Evolutionary conservation across 2,797 vertebrate species (phyloP).

Genomic region (Enteromius argenteus): DNA sequence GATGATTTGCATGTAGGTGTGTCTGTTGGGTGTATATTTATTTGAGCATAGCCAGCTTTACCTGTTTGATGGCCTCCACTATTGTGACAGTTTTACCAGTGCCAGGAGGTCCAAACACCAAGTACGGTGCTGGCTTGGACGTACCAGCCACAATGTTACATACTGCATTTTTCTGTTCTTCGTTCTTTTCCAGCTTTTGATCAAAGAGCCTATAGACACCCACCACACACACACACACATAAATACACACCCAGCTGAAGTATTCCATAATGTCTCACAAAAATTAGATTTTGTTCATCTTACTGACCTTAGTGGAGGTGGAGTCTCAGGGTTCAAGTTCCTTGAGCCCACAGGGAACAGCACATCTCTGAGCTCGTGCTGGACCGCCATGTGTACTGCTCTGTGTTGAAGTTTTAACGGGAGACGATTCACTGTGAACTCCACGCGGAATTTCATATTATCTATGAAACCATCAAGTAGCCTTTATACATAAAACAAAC

Average conservation of each 20-base stretch:
- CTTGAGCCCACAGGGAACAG: slow-evolving; percentile 81
- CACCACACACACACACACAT: neutral
- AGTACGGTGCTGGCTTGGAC: slow-evolving; percentile 90
- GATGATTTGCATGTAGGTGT: neutral
- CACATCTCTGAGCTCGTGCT: slow-evolving; percentile 66
- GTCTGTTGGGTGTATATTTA: neutral
- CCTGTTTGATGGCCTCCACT: slow-evolving; percentile 96
- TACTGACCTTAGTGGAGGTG: slow-evolving; percentile 67
- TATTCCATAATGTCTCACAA: neutral
- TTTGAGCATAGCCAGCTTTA: slow-evolving; percentile 51
- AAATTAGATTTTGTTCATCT: neutral
- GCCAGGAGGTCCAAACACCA: slow-evolving; percentile 95
- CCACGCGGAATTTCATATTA: slow-evolving; percentile 85
- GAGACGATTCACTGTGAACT: slow-evolving; percentile 86
- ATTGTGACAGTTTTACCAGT: slow-evolving; percentile 96
- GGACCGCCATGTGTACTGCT: slow-evolving; percentile 77
- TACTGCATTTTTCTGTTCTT: slow-evolving; percentile 86
- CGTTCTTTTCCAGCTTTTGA: slow-evolving; percentile 80
- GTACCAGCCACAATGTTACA: slow-evolving; percentile 85
- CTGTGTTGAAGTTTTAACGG: slow-evolving; percentile 85
- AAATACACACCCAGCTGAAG: neutral
- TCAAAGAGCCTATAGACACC: slow-evolving; percentile 80
- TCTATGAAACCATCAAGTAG: slow-evolving; percentile 78
- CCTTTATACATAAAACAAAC: slow-evolving; percentile 67
- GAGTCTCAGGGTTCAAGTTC: neutral